A percentile compares a stretch with the other conserved stretches of the same genome.
Evolutionary conservation across 2,113 vertebrate genomes (phyloP).

Genomic region (Trichomycterus rosablanca): DNA sequence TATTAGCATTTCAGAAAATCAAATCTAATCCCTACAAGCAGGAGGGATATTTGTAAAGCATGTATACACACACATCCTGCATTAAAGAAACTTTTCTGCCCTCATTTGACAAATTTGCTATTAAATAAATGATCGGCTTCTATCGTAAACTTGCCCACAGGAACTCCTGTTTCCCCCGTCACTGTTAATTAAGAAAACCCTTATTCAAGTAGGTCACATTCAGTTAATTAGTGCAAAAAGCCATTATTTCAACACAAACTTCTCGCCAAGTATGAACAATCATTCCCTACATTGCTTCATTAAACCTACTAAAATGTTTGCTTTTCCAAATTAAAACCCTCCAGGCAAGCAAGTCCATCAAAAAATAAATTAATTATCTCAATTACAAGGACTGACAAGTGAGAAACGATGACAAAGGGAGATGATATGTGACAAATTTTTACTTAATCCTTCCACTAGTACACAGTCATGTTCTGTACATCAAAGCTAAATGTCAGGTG

Average conservation of each 20-base stretch:
- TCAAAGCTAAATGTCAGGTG: no score
- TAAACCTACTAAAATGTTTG: slow-evolving; percentile 62
- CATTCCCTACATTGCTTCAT: slow-evolving; percentile 76
- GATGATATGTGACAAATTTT: slow-evolving; percentile 23
- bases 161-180: slow-evolving; percentile 69
- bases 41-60: slow-evolving; percentile 35
- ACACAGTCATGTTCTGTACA: no score
- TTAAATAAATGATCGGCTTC: slow-evolving; percentile 63
- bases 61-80: background rate
- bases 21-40: slow-evolving; percentile 33
- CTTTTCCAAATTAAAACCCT: slow-evolving; percentile 36
- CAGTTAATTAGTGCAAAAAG: slow-evolving; percentile 78
- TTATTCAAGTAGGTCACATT: slow-evolving; percentile 81
- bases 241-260: slow-evolving; percentile 77
- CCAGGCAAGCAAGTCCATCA: slow-evolving; percentile 44
- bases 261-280: slow-evolving; percentile 75
- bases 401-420: slow-evolving; percentile 42
- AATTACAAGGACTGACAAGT: slow-evolving; percentile 41
- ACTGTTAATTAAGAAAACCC: slow-evolving; percentile 79
- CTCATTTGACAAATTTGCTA: slow-evolving; percentile 53
- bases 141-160: slow-evolving; percentile 66
- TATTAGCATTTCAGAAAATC: slow-evolving; percentile 21
- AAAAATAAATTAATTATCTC: slow-evolving; percentile 54
- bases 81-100: slow-evolving; percentile 28
- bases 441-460: no score